Conservation (phyloP, 2,797 vertebrate species). For the Carduelis carduelis region DNA sequence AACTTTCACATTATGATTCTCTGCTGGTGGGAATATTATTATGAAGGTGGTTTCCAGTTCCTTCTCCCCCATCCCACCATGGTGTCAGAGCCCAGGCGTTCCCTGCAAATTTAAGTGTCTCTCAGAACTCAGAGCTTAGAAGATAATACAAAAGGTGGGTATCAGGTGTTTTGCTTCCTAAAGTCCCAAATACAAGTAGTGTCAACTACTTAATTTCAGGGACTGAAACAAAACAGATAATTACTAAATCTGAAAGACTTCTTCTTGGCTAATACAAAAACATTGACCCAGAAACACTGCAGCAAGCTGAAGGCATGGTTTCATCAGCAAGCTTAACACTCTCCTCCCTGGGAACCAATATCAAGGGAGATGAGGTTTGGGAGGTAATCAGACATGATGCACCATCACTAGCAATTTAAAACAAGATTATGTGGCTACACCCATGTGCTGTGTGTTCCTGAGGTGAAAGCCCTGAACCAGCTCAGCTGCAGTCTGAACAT, state of each 20-base stretch:
- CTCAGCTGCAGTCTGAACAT: not conserved
- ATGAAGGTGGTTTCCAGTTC: not conserved
- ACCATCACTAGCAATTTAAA: not conserved
- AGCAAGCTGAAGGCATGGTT: not conserved
- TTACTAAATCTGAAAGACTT: not conserved
- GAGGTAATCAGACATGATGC: not conserved
- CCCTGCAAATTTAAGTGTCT: not conserved
- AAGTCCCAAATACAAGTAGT: not conserved
- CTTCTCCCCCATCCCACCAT: not conserved
- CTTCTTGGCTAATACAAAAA: not conserved
- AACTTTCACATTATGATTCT: not conserved
- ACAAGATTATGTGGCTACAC: not conserved
- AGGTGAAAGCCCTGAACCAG: not conserved
- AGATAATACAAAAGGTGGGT: rapidly evolving
- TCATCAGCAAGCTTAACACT: not conserved
- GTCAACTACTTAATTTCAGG: not conserved
- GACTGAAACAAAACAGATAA: not conserved
- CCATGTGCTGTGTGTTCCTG: not conserved
- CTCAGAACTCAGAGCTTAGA: not conserved
- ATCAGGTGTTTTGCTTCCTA: not conserved
- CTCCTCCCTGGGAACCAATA: not conserved
- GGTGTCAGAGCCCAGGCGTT: not conserved
- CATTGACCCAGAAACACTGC: not conserved
- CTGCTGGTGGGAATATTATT: not conserved
- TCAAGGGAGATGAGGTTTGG: not conserved